Percentiles rank a stretch among this genome's conserved stretches.
phyloP scores from a whole-genome alignment of 2,888 invertebrate genomes.

The Himalopsyche kuldschensis region DNA sequence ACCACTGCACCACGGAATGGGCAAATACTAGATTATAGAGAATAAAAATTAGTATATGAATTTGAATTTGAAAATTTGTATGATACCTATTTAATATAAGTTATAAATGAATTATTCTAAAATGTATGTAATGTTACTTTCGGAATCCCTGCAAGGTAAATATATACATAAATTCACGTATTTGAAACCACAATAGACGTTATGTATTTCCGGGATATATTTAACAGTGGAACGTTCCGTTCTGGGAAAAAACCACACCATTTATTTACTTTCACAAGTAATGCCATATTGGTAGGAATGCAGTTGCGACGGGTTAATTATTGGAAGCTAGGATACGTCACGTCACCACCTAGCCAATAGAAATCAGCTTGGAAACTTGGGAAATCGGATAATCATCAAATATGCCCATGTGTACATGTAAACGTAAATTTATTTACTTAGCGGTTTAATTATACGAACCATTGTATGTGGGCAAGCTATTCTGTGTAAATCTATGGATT shows the following conservation, averaged over 20 bases:
- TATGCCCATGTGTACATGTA: background rate
- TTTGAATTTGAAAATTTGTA: too few species aligned
- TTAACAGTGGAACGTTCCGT: background rate
- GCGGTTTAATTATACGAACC: background rate
- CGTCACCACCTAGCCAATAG: background rate
- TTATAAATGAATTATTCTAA: too few species aligned
- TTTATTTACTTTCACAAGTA: background rate
- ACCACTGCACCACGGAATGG: too few species aligned
- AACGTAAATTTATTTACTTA: background rate
- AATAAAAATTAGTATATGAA: too few species aligned
- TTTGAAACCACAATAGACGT: too few species aligned
- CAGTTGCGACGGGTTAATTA: background rate
- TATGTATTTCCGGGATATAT: too few species aligned
- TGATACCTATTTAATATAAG: too few species aligned
- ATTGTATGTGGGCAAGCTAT: background rate
- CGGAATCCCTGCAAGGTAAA: too few species aligned
- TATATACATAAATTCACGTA: too few species aligned
- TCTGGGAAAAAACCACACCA: background rate
- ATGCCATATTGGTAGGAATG: background rate
- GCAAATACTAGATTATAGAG: too few species aligned
- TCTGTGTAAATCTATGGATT: background rate
- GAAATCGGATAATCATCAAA: background rate
- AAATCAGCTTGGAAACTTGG: background rate
- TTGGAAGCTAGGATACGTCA: background rate
- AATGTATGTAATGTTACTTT: too few species aligned